phyloP scores from a whole-genome alignment of 2,888 invertebrate species.

The Andrena flavipes region DNA sequence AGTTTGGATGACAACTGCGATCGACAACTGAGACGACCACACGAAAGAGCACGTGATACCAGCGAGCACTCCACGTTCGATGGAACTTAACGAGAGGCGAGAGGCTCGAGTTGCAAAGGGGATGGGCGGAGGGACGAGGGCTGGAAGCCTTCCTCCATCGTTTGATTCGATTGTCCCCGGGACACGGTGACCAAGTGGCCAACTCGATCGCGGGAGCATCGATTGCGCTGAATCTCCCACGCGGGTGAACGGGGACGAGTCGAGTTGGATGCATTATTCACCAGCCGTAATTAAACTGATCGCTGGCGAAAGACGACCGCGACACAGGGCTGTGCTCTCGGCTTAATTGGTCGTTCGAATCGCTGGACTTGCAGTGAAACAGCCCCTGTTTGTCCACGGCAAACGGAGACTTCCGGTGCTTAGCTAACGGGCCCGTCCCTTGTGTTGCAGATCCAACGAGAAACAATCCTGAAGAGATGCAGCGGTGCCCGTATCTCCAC shows the following conservation, averaged over 20 bases:
- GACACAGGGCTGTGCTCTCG: background rate
- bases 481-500: constrained; percentile 96
- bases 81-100: constrained; percentile 36
- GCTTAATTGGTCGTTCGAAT: background rate
- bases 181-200: constrained; percentile 30
- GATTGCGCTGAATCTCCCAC: constrained; percentile 13
- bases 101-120: constrained; percentile 25
- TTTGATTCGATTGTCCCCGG: constrained; percentile 36
- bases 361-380: background rate
- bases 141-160: background rate
- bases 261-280: constrained; percentile 43
- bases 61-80: constrained; percentile 11
- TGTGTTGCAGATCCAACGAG: constrained; percentile 77
- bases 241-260: constrained; percentile 11
- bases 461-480: constrained; percentile 87
- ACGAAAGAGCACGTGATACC: background rate
- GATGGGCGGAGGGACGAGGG: background rate
- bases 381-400: background rate
- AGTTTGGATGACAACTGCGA: no score
- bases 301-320: background rate
- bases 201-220: background rate
- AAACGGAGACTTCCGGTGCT: background rate
- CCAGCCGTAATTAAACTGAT: constrained; percentile 33
- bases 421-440: background rate
- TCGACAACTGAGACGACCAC: background rate